These are phyloP conservation scores for Poicephalus meyeri DNA, from an alignment of 2,113 vertebrate species.

Conservation along the genomic window DNA sequence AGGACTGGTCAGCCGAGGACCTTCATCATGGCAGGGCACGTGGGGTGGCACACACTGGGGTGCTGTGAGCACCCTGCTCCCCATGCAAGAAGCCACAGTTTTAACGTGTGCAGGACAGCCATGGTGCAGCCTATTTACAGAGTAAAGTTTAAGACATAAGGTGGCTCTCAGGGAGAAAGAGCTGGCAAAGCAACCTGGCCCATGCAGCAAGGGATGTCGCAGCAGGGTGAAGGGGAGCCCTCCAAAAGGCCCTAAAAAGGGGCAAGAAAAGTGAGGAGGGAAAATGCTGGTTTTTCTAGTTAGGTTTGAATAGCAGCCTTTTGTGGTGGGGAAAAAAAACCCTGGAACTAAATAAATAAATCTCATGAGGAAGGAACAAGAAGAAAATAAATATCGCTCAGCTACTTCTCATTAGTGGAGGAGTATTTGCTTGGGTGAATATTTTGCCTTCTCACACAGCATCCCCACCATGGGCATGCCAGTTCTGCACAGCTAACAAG, in stretches of 20 bases:
- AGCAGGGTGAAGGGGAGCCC: neutral
- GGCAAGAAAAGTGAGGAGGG: fast-evolving
- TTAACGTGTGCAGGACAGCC: neutral
- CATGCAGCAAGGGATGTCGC: neutral
- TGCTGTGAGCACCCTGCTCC: neutral
- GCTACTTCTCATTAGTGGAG: conserved; percentile 12
- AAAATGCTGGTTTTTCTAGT: neutral
- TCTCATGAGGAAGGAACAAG: neutral
- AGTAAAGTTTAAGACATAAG: neutral
- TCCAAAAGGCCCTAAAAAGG: neutral
- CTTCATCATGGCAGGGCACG: fast-evolving
- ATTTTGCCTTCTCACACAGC: neutral
- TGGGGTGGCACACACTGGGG: neutral
- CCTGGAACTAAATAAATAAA: neutral
- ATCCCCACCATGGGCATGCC: neutral
- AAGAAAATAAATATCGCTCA: neutral
- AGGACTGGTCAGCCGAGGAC: neutral
- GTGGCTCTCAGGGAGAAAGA: neutral
- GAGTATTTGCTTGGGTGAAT: neutral
- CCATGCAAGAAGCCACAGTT: neutral
- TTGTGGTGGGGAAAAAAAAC: neutral
- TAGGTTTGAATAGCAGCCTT: neutral
- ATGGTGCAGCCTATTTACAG: neutral
- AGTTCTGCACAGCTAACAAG: neutral
- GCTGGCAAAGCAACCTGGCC: neutral